These are phyloP conservation scores for Carcharodon carcharias DNA, from an alignment of 2,797 vertebrate genomes.

Conservation along the genomic window DNA sequence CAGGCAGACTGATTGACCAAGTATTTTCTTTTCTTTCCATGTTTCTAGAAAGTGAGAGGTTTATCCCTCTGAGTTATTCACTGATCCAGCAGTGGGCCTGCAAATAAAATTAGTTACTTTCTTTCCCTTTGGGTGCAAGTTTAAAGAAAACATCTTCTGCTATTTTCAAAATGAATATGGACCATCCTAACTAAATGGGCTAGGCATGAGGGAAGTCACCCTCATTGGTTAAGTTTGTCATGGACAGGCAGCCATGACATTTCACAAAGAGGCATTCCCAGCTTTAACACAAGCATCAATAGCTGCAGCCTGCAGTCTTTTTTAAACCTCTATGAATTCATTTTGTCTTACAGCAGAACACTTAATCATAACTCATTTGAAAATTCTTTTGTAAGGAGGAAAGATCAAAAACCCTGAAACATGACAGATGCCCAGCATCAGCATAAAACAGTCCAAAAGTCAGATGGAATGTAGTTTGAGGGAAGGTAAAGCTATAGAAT, in stretches of 20 bases:
- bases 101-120: neutral
- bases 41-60: neutral
- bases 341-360: neutral
- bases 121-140: neutral
- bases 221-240: neutral
- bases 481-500: neutral
- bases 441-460: neutral
- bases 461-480: neutral
- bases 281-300: neutral
- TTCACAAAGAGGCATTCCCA: neutral
- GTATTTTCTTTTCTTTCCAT: neutral
- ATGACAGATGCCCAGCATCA: neutral
- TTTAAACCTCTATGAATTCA: neutral
- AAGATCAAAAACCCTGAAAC: neutral
- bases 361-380: neutral
- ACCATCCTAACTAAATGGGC: neutral
- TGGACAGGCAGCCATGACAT: neutral
- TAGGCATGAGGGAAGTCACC: neutral
- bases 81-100: neutral
- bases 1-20: neutral
- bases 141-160: neutral
- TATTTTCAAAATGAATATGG: neutral
- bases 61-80: neutral
- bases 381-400: neutral
- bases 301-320: neutral